Percentiles rank a stretch among this genome's conserved stretches.
Conservation (phyloP, 2,888 invertebrate genomes). For the Alloscopus bannaensis region DNA sequence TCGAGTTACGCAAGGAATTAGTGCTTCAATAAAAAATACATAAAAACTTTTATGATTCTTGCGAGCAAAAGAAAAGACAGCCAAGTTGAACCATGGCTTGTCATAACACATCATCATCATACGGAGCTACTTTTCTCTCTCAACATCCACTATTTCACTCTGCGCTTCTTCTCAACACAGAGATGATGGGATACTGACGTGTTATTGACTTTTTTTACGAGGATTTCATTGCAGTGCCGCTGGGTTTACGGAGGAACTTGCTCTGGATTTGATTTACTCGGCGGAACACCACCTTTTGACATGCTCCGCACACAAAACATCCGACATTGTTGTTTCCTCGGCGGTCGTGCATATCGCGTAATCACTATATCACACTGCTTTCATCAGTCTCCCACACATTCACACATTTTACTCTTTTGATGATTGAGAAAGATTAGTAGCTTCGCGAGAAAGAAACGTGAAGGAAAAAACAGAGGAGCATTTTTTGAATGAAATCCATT, state of each 20-base stretch:
- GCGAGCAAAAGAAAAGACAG: slow-evolving; percentile 22
- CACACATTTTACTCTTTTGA: no score
- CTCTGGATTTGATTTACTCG: slow-evolving; percentile 8
- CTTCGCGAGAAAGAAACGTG: no score
- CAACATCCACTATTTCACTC: not conserved
- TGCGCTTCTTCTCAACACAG: not conserved
- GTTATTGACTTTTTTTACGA: slow-evolving; percentile 59
- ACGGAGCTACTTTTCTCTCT: slow-evolving; percentile 2
- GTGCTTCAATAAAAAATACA: slow-evolving; percentile 62
- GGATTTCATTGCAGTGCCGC: slow-evolving; percentile 40
- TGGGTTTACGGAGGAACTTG: slow-evolving; percentile 12
- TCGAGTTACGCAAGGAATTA: slow-evolving; percentile 60
- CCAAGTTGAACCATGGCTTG: slow-evolving; percentile 12
- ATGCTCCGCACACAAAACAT: not conserved
- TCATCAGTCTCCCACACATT: no score
- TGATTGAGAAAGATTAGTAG: no score
- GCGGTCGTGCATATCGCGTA: no score
- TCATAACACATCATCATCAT: slow-evolving; percentile 38
- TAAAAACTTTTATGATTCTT: slow-evolving; percentile 52
- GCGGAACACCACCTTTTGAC: not conserved
- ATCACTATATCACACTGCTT: no score
- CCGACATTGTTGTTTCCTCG: not conserved
- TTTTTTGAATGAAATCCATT: no score
- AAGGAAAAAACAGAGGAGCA: no score
- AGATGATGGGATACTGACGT: slow-evolving; percentile 42